A percentile compares a stretch with the other conserved stretches of the same genome.
Conservation (phyloP, 2,797 vertebrate genomes). For the Phrynocephalus guinanensis region DNA sequence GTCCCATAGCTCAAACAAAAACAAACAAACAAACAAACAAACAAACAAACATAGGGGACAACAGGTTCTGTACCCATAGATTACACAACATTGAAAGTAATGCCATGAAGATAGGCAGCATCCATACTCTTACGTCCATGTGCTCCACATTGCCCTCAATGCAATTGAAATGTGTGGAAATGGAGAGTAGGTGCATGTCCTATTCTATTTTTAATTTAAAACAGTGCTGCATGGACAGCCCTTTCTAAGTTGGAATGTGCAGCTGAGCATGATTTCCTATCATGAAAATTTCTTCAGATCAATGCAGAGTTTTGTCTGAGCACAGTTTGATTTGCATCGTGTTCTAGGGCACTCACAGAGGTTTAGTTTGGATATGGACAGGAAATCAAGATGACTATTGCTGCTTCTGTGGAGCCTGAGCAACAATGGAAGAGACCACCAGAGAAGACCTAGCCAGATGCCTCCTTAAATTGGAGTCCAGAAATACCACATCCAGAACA, state of each 20-base stretch:
- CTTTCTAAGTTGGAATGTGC: not conserved
- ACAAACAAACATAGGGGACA: too few species aligned
- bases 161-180: not conserved
- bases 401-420: too few species aligned
- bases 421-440: too few species aligned
- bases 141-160: not conserved
- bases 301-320: not conserved
- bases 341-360: not conserved
- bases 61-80: too few species aligned
- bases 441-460: too few species aligned
- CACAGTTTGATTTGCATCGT: not conserved
- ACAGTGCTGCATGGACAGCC: not conserved
- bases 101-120: not conserved
- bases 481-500: conserved; percentile 7
- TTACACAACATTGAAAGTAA: not conserved
- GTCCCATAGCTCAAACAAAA: too few species aligned
- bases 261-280: not conserved
- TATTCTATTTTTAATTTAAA: not conserved
- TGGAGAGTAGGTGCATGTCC: not conserved
- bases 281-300: not conserved
- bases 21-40: too few species aligned
- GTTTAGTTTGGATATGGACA: not conserved
- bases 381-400: too few species aligned
- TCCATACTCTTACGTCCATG: not conserved
- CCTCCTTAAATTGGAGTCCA: not conserved